Conservation (phyloP, 2,113 vertebrate species). For the Entelurus aequoreus region DNA sequence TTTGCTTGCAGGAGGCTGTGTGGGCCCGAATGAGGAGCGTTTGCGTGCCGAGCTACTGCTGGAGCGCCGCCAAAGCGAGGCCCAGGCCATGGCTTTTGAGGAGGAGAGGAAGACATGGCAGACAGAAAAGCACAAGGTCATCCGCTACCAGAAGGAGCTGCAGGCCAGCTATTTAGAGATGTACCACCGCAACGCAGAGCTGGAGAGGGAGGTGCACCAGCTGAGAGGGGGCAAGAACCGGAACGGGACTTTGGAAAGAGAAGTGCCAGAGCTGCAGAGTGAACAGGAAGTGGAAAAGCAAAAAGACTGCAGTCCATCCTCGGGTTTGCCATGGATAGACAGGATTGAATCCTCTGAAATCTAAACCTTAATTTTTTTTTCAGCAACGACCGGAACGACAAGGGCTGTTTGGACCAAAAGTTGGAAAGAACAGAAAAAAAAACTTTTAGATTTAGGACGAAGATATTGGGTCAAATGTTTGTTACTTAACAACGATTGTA, state of each 20-base stretch:
- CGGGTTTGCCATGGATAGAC: constrained; percentile 85
- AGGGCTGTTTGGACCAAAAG: not conserved
- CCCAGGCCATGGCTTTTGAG: constrained; percentile 86
- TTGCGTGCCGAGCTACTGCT: constrained; percentile 87
- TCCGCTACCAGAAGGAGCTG: constrained; percentile 81
- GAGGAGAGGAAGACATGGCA: constrained; percentile 90
- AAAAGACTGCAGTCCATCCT: constrained; percentile 62
- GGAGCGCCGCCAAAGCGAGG: constrained; percentile 87
- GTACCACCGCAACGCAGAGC: constrained; percentile 84
- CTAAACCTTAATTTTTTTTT: constrained; percentile 62
- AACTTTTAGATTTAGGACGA: not conserved
- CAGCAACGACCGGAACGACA: not conserved
- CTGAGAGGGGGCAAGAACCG: constrained; percentile 53
- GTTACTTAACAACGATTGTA: not conserved
- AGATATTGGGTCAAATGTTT: no score
- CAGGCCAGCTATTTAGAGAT: constrained; percentile 95
- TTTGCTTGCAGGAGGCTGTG: constrained; percentile 46
- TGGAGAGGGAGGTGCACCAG: constrained; percentile 81
- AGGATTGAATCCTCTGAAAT: constrained; percentile 93
- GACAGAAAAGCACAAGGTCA: constrained; percentile 85
- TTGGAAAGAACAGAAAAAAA: not conserved
- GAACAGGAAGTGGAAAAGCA: constrained; percentile 62
- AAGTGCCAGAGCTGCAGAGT: constrained; percentile 70
- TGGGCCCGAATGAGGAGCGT: constrained; percentile 73
- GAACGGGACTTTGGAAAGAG: constrained; percentile 81